phyloP scores from a whole-genome alignment of 2,113 vertebrate species.

The Okapia johnstoni region DNA sequence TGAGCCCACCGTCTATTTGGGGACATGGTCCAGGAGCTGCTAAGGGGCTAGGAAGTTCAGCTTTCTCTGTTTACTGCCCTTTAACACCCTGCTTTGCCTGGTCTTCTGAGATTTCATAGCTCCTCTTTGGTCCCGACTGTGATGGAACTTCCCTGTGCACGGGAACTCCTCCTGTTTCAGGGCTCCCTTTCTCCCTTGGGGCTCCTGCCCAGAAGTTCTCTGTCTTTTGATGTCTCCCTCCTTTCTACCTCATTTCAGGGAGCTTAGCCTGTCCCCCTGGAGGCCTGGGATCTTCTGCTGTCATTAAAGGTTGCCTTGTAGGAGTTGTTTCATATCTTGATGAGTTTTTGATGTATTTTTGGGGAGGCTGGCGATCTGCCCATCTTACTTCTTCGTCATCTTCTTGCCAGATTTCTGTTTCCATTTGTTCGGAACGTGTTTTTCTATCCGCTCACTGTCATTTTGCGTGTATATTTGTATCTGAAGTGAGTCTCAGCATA shows the following conservation, averaged over 20 bases:
- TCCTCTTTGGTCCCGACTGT: not conserved
- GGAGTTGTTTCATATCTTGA: not conserved
- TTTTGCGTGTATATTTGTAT: not conserved
- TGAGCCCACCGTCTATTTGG: accelerated
- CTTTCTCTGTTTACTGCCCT: not conserved
- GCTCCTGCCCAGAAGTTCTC: not conserved
- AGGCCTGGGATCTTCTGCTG: not conserved
- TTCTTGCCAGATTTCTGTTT: not conserved
- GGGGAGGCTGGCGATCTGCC: not conserved
- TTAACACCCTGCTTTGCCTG: not conserved
- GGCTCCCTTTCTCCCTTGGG: not conserved
- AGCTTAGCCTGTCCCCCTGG: not conserved
- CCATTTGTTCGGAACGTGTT: not conserved
- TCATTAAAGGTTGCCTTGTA: not conserved
- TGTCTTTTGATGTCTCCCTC: not conserved
- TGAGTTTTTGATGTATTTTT: not conserved
- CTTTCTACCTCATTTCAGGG: not conserved
- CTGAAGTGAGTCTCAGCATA: not conserved
- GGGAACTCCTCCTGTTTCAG: not conserved
- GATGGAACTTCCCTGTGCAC: accelerated
- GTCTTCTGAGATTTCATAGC: not conserved
- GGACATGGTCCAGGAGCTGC: not conserved
- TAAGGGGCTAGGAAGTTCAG: not conserved
- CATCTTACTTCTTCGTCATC: not conserved
- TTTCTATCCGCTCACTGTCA: not conserved